These are phyloP conservation scores for Matsumurasca onukii DNA, from an alignment of 1,140 invertebrate species.

Conservation along the genomic window DNA sequence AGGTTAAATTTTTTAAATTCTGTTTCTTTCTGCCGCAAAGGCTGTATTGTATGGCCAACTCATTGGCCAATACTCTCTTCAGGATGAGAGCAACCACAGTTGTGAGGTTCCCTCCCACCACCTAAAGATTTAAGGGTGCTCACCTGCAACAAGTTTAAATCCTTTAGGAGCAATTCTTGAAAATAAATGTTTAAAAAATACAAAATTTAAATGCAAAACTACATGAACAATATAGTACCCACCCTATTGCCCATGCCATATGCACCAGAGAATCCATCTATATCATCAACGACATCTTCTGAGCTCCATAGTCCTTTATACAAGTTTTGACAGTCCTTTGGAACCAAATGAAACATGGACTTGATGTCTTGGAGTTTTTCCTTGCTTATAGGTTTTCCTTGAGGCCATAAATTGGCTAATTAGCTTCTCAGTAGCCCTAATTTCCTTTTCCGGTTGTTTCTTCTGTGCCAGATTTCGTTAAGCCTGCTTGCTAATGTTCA, in stretches of 20 bases:
- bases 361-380: constrained; percentile 32
- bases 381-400: constrained; percentile 30
- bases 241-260: constrained; percentile 10
- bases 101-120: no score
- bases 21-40: no score
- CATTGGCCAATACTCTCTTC: no score
- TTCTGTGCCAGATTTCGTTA: not conserved
- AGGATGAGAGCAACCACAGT: no score
- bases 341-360: constrained; percentile 31
- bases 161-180: no score
- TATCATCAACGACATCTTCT: constrained; percentile 27
- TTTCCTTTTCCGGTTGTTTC: not conserved
- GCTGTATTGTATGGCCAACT: no score
- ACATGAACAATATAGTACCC: no score
- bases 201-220: no score
- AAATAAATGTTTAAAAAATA: no score
- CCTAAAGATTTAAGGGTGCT: no score
- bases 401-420: constrained; percentile 28
- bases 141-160: no score
- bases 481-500: constrained; percentile 30
- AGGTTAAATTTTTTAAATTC: no score
- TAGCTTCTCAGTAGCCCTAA: not conserved
- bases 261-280: constrained; percentile 29
- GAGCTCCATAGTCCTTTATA: constrained; percentile 27
- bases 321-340: constrained; percentile 31